phyloP scores from a whole-genome alignment of 2,888 invertebrate species.

The Agrotis exclamationis region DNA sequence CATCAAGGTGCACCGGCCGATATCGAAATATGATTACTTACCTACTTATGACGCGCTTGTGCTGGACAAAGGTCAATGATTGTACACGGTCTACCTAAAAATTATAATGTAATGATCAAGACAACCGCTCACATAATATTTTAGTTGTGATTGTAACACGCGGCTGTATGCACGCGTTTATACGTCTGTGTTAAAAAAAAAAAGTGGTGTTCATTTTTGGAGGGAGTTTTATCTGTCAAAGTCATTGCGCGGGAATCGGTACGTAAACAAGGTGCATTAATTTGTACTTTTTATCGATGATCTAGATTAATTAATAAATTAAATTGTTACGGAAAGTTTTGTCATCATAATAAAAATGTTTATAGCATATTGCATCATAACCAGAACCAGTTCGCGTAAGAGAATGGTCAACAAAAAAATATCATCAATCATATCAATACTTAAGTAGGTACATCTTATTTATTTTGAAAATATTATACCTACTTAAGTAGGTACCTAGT shows the following conservation, averaged over 20 bases:
- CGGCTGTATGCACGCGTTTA: slow-evolving; percentile 57
- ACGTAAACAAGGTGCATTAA: slow-evolving; percentile 6
- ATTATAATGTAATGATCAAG: slow-evolving; percentile 39
- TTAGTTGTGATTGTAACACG: slow-evolving; percentile 55
- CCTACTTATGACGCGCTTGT: neutral
- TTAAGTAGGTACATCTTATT: too few relatives aligned
- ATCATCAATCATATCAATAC: too few relatives aligned
- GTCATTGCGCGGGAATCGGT: slow-evolving; percentile 45
- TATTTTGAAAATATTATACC: too few relatives aligned
- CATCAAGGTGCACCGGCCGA: slow-evolving; percentile 10
- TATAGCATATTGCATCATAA: neutral
- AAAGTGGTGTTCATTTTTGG: slow-evolving; percentile 40
- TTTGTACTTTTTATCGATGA: slow-evolving; percentile 10
- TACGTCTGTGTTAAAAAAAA: slow-evolving; percentile 47
- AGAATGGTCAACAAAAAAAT: neutral
- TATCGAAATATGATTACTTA: slow-evolving; percentile 4
- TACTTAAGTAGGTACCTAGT: too few relatives aligned
- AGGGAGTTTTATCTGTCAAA: slow-evolving; percentile 28
- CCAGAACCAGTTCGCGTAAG: neutral
- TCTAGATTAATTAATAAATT: neutral
- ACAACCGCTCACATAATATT: slow-evolving; percentile 28
- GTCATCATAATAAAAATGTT: neutral
- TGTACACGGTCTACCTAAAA: slow-evolving; percentile 33
- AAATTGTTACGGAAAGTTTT: neutral
- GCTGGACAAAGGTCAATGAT: slow-evolving; percentile 33